Conservation (phyloP, 1,140 invertebrate species). For the Aradophagus sp. region DNA sequence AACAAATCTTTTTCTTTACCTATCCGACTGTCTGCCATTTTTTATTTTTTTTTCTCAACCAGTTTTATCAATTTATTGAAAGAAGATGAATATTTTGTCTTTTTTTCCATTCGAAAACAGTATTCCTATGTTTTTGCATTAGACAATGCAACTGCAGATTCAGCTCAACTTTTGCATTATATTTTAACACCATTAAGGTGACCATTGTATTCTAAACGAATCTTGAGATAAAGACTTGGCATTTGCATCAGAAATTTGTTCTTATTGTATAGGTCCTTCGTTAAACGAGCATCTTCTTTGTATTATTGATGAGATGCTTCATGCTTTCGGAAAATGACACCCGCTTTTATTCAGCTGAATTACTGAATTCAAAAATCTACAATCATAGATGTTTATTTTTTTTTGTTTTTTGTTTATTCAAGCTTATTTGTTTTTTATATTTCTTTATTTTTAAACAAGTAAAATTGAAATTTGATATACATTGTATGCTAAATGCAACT, state of each 20-base stretch:
- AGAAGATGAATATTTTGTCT: no score
- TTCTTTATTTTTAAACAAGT: no score
- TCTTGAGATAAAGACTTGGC: conserved; percentile 25
- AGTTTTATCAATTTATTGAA: not conserved
- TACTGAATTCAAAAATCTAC: no score
- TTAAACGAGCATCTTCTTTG: conserved; percentile 1
- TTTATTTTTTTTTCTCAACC: not conserved
- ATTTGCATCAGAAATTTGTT: conserved; percentile 41
- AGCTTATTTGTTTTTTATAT: no score
- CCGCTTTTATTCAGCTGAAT: no score
- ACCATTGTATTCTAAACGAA: conserved; percentile 41
- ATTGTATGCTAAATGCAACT: no score
- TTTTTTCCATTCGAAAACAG: conserved; percentile 15
- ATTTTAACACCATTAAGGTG: conserved; percentile 22
- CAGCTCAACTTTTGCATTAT: conserved; percentile 24
- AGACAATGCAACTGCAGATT: conserved; percentile 21
- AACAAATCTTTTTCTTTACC: conserved; percentile 11
- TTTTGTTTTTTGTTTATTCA: not conserved
- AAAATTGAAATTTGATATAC: no score
- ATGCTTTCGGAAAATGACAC: no score
- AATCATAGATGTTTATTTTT: not conserved
- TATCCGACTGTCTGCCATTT: not conserved
- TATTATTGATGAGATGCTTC: not conserved
- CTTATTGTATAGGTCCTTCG: conserved; percentile 2
- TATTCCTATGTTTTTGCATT: conserved; percentile 19